phyloP scores from a whole-genome alignment of 2,797 vertebrate genomes.

The Potorous gilbertii region DNA sequence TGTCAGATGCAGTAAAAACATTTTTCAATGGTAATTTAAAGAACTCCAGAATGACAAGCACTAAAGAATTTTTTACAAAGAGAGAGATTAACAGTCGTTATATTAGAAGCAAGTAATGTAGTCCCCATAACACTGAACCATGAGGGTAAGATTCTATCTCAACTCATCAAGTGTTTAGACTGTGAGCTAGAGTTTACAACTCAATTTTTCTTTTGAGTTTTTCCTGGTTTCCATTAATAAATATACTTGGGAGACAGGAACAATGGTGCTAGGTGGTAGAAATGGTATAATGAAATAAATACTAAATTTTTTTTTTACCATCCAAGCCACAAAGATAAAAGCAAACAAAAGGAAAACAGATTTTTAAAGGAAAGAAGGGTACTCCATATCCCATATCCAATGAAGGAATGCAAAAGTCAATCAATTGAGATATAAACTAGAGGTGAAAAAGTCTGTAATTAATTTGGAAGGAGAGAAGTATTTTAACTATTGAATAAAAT shows the following conservation, averaged over 20 bases:
- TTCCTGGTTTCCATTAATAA: background rate
- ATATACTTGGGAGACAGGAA: background rate
- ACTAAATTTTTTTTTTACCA: background rate
- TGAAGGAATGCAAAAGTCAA: background rate
- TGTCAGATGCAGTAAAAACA: background rate
- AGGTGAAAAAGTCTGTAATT: background rate
- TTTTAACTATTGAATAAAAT: background rate
- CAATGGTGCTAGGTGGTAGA: background rate
- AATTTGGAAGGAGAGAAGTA: background rate
- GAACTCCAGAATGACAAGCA: background rate
- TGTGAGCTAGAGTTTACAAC: background rate
- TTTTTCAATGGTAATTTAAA: slow-evolving; percentile 19
- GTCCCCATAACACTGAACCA: background rate
- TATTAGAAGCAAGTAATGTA: background rate
- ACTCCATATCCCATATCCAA: background rate
- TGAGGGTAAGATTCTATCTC: background rate
- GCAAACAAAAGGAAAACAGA: background rate
- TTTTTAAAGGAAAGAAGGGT: background rate
- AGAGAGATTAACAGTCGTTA: background rate
- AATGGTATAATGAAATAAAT: background rate
- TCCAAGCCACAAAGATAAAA: background rate
- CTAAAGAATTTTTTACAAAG: slow-evolving; percentile 19
- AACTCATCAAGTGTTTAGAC: background rate
- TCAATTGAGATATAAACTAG: background rate
- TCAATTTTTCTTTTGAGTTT: background rate